Evolutionary conservation across 2,888 invertebrate genomes (phyloP), one percentile per base, ranked within the genome.

Genomic region (Drosophila siamana): DNA sequence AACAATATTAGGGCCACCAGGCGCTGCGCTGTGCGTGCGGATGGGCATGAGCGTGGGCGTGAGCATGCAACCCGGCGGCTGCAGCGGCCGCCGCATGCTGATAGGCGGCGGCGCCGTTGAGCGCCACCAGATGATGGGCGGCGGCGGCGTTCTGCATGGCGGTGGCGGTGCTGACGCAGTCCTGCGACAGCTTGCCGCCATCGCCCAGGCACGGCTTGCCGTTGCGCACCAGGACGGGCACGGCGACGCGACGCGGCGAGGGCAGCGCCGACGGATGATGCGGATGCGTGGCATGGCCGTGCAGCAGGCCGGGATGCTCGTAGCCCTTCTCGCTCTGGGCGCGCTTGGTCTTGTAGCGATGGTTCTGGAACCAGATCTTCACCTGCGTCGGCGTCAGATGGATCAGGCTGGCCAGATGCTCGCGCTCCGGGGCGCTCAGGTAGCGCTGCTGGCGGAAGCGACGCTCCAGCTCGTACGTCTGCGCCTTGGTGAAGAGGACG

Each of bases 321-420:
- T 95, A 95, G 15, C 96, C 96, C 92, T 98, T 97, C 92, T 99
- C 99, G 90, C 97, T 98, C 64, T 98, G 96, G 0, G 99, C 98
- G n/a, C 99, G 94, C 93, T 99, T 99, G 89, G 99, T 98, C 94
- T 99, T 99, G 93, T 99, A 99, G 90, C 98, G 95, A 92, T 99
- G 99, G 92, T 99, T 99, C 92, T 99, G 99, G 93, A 99, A 99
- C 99, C 99, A 99, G 88, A 99, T 99, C 93, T 99, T 99, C 52
- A 97, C 97, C 93, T 99, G 99, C 2, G 99, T 99, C 0, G 99
- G 99, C 2, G 99, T 99, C 64, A 99, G 93, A 61, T 98, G 94
- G 75, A 99, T 99, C 86, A 98, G 94, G 74, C 97, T 97, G 2
- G 99, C 99, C 76, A 99, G 93, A 91, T 99, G 98, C 91, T 99